Evolutionary conservation across 2,797 vertebrate genomes (phyloP), one percentile per base, ranked within the genome.

Genomic region (Channa striata): DNA sequence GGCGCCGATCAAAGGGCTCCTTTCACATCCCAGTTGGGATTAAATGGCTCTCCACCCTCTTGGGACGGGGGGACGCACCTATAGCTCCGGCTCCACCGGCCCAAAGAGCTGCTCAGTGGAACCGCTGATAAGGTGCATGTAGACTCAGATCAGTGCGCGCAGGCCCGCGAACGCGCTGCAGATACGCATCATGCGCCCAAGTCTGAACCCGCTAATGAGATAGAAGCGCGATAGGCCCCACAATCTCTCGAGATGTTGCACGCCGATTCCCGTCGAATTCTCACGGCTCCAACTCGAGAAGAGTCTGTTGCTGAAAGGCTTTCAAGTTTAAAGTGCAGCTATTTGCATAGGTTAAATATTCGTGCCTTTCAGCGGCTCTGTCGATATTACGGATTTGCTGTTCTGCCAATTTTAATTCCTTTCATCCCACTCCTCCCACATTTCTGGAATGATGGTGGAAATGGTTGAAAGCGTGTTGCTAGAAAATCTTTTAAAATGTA

Each of bases 261-360:
- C 17, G 23, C 58, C 59, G 60, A 46, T 50, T 33, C 49, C 61
- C 3, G 21, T 65, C 67, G 67, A 81, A 82, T 78, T 17, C 71
- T 58, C 59, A 20, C 58, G 67, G 52, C 62, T 72, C 70, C 56
- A 71, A 64, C 74, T 74, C 30, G 23, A 82, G 72, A 72, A 70
- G 44, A 59, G 68, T 81, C 69, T 70, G 53, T 74, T 75, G 80
- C 80, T 86, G 72, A 72, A 74, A 75, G 71, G 79, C 76, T 88
- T 90, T 88, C 78, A 86, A 82, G 72, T 85, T 62, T 83, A 81
- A 86, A 87, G 69, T 85, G 69, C 75, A 88, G 59, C 72, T 70
- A 85, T 91, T 89, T 89, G 78, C 84, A 91, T 89, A 85, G 84
- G 81, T 88, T 85, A 89, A 85, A 88, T 79, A 86, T 87, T 73